Evolutionary conservation across 2,888 invertebrate genomes (phyloP), one percentile per base, ranked within the genome.

Genomic region (Eupelmus urozonus): DNA sequence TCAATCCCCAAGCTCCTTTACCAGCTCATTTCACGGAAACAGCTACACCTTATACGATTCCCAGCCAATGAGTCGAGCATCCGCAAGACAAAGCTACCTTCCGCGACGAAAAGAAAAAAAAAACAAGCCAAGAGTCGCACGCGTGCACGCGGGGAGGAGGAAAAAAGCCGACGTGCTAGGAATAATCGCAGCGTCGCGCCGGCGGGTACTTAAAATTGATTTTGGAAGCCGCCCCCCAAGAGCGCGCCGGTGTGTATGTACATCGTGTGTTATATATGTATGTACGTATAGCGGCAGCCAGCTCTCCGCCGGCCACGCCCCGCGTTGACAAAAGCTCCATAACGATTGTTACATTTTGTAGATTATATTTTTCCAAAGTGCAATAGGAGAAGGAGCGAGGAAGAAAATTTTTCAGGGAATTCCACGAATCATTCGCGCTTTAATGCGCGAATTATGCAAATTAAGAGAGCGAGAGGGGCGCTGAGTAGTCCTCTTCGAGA

Each of bases 181-280:
- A 76, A 72, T 79, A 76, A 72, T 72, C 62, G 62, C 69, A 42
- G 1, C 69, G 49, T 18, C 23, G 57, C 73, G 57, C n/a, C 62
- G 60, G 18, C 25, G 62, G 25, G 78, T 62, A 73, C 78, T 79
- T 71, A 75, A 79, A 79, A 79, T 79, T 79, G 79, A 79, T 79
- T 79, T 79, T 75, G 79, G 75, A 75, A 75, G 79, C 70, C 69
- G 53, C 72, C 67, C 78, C 67, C 27, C n/a, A 13, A 13, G 53
- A 11, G 9, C 49, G 51, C 7, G n/a, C 1, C 25, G 57, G 18
- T 20, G 18, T 45, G 45, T 45, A 45, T 34, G 16, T 16, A 45
- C 16, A n/a, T n/a, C n/a, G n/a, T n/a, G n/a, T n/a, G n/a, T n/a
- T n/a, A n/a, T n/a, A n/a, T n/a, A n/a, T n/a, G n/a, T n/a, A n/a